Percentiles rank a stretch among this genome's conserved stretches.
Evolutionary conservation across 2,888 invertebrate species (phyloP).

Genomic region (Diarsia dahlii): DNA sequence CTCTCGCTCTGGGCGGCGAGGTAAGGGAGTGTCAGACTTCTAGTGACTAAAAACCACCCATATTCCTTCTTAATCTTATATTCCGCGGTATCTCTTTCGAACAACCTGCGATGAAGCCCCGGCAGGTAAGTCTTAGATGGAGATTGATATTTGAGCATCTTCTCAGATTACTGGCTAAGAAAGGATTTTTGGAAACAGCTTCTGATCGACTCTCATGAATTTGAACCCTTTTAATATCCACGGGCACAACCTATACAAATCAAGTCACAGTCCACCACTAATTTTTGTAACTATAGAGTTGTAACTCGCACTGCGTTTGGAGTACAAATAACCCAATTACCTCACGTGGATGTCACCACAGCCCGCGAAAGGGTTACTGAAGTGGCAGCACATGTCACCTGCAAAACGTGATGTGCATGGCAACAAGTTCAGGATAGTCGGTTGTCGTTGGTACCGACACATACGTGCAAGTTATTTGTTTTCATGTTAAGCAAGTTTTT

Average conservation of each 20-base stretch:
- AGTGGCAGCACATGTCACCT: background rate
- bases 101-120: no score
- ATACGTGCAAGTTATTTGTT: background rate
- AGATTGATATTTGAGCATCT: background rate
- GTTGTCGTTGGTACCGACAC: background rate
- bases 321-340: constrained; percentile 4
- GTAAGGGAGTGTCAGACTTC: no score
- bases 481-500: background rate
- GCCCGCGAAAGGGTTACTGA: background rate
- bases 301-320: background rate
- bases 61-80: no score
- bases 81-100: no score
- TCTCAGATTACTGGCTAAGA: background rate
- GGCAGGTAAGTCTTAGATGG: no score
- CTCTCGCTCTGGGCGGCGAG: no score
- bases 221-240: background rate
- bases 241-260: background rate
- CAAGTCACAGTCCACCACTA: background rate
- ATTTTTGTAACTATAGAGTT: background rate
- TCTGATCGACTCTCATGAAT: no score
- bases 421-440: background rate
- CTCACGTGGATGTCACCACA: background rate
- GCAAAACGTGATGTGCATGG: background rate
- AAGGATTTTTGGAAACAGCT: background rate
- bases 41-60: no score